Evolutionary conservation across 2,888 invertebrate genomes (phyloP).

Genomic region (Ommatoiulus sabulosus): DNA sequence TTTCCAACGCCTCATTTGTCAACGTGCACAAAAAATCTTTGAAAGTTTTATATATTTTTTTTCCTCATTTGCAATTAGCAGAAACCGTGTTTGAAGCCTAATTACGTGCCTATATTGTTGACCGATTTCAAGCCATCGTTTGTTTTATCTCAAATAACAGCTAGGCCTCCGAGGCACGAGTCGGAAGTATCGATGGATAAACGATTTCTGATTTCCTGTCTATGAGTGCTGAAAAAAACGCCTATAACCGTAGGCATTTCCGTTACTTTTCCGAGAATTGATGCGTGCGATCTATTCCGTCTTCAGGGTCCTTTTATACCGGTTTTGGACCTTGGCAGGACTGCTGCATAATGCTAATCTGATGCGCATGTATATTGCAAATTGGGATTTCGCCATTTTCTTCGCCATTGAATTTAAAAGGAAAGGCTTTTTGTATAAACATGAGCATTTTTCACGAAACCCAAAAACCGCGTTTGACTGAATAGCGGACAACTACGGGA

Average conservation of each 20-base stretch:
- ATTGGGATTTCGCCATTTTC: slow-evolving; percentile 8
- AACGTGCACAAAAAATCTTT: not conserved
- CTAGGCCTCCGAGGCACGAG: not conserved
- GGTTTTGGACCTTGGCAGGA: not conserved
- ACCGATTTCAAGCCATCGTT: not conserved
- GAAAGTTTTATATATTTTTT: not conserved
- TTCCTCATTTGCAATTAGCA: not conserved
- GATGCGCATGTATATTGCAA: not conserved
- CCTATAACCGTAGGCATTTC: not conserved
- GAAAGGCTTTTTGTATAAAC: not conserved
- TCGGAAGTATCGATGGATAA: slow-evolving; percentile 21
- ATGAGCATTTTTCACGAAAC: not conserved
- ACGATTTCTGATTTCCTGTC: slow-evolving; percentile 23
- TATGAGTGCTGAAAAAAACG: not conserved
- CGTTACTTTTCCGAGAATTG: not conserved
- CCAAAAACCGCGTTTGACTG: not conserved
- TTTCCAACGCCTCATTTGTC: slow-evolving; percentile 6
- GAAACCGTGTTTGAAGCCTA: not conserved
- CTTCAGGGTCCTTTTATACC: not conserved
- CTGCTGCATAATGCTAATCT: not conserved
- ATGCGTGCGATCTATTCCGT: not conserved
- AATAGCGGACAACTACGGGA: not conserved
- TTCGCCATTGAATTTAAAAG: not conserved
- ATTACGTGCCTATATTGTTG: not conserved
- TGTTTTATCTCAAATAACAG: slow-evolving; percentile 17